Conservation (phyloP, 2,113 vertebrate genomes). For the Sclerurus mexicanus region DNA sequence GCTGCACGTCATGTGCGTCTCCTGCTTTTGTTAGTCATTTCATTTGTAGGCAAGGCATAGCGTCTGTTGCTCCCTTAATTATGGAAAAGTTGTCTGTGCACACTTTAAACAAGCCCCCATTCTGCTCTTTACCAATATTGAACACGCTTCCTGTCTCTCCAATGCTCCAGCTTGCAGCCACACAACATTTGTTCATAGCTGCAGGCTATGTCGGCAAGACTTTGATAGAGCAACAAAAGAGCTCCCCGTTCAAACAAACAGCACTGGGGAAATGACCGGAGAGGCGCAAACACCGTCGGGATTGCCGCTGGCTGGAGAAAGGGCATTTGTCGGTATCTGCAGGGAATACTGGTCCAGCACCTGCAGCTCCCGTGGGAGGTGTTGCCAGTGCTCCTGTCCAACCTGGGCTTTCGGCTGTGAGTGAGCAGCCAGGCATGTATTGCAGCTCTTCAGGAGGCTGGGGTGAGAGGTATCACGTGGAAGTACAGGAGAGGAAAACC, state of each 20-base stretch:
- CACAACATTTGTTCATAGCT: slow-evolving; percentile 62
- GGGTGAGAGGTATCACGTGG: accelerated
- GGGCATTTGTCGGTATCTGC: not conserved
- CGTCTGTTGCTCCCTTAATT: slow-evolving; percentile 19
- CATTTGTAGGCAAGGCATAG: not conserved
- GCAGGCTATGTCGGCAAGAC: slow-evolving; percentile 52
- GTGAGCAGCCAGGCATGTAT: accelerated
- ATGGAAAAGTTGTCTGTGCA: slow-evolving; percentile 39
- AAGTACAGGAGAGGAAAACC: not conserved
- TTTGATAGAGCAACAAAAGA: slow-evolving; percentile 44
- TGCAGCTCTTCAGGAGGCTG: not conserved
- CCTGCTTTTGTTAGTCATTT: not conserved
- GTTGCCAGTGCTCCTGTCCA: accelerated
- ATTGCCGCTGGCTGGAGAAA: not conserved
- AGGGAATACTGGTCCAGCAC: not conserved
- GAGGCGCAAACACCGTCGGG: not conserved
- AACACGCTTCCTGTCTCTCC: slow-evolving; percentile 32
- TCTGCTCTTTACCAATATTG: slow-evolving; percentile 59
- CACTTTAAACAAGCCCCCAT: not conserved
- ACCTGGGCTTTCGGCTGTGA: not conserved
- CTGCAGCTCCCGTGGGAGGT: not conserved
- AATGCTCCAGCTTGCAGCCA: slow-evolving; percentile 23
- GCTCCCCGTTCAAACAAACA: not conserved
- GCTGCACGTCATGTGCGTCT: not conserved
- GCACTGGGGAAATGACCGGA: accelerated